phyloP scores from a whole-genome alignment of 1,140 invertebrate genomes.

The Meteorus sp. region DNA sequence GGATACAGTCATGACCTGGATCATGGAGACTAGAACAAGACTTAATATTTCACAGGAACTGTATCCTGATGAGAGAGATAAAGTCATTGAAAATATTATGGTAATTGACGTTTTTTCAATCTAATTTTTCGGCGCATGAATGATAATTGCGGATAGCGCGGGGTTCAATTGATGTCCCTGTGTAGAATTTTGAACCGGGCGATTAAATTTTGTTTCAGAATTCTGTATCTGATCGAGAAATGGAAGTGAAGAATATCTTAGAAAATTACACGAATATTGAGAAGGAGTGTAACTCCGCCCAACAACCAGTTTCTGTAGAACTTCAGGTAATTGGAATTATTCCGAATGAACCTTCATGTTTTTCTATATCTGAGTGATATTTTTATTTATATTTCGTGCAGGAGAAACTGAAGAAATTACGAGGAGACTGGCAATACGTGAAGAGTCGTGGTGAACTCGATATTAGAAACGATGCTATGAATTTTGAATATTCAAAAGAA shows the following conservation, averaged over 20 bases:
- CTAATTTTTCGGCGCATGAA: constrained; percentile 12
- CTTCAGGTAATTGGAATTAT: constrained; percentile 56
- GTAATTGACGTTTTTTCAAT: constrained; percentile 47
- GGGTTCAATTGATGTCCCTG: no score
- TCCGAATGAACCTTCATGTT: neutral
- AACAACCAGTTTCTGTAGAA: constrained; percentile 63
- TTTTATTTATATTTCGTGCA: constrained; percentile 31
- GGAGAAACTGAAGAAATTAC: constrained; percentile 64
- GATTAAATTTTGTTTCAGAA: constrained; percentile 39
- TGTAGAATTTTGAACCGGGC: neutral
- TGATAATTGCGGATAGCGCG: neutral
- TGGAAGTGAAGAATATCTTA: constrained; percentile 67
- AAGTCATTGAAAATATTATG: constrained; percentile 64
- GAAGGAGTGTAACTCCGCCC: constrained; percentile 63
- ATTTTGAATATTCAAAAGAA: no score
- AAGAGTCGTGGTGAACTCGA: constrained; percentile 54
- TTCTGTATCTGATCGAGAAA: constrained; percentile 62
- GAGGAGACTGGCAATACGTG: constrained; percentile 65
- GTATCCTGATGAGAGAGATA: constrained; percentile 56
- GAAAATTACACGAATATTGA: constrained; percentile 72
- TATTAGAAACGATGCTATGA: constrained; percentile 27
- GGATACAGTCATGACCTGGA: constrained; percentile 63
- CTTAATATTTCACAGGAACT: constrained; percentile 59
- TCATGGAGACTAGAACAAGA: constrained; percentile 59
- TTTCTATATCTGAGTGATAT: no score